Conservation (phyloP, 2,888 invertebrate genomes). For the Polyommatus iphigenia region DNA sequence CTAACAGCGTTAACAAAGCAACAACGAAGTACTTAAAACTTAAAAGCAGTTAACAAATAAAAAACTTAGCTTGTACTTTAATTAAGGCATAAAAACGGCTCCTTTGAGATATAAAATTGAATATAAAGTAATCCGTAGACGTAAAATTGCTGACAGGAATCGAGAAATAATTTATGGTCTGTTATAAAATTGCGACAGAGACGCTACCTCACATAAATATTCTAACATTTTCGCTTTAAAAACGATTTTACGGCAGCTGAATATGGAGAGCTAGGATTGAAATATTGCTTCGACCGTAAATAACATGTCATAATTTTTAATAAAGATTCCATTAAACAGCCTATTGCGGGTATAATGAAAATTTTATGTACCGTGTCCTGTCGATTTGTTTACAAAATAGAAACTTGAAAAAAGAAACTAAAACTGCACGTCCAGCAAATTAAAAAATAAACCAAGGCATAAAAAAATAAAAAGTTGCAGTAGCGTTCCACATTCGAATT, state of each 20-base stretch:
- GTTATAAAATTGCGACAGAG: slow-evolving; percentile 25
- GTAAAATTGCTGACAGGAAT: slow-evolving; percentile 21
- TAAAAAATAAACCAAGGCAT: background rate
- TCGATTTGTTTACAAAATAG: background rate
- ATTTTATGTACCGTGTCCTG: background rate
- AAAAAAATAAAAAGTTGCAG: background rate
- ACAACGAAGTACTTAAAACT: background rate
- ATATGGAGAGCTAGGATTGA: slow-evolving; percentile 18
- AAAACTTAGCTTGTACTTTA: background rate
- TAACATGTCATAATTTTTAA: slow-evolving; percentile 13
- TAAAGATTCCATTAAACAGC: background rate
- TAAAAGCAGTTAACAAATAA: background rate
- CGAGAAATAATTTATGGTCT: slow-evolving; percentile 14
- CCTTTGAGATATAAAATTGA: slow-evolving; percentile 20
- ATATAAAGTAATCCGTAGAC: slow-evolving; percentile 20
- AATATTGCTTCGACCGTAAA: slow-evolving; percentile 20
- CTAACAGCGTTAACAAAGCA: background rate
- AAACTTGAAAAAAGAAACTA: background rate
- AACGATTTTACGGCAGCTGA: slow-evolving; percentile 14
- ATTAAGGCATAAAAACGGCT: slow-evolving; percentile 8
- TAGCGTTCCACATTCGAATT: slow-evolving; percentile 14
- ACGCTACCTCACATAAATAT: slow-evolving; percentile 16
- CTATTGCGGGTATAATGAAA: background rate
- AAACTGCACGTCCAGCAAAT: background rate
- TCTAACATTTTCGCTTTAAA: slow-evolving; percentile 8